Conservation (phyloP, 2,888 invertebrate species). For the Himalopsyche anomala region DNA sequence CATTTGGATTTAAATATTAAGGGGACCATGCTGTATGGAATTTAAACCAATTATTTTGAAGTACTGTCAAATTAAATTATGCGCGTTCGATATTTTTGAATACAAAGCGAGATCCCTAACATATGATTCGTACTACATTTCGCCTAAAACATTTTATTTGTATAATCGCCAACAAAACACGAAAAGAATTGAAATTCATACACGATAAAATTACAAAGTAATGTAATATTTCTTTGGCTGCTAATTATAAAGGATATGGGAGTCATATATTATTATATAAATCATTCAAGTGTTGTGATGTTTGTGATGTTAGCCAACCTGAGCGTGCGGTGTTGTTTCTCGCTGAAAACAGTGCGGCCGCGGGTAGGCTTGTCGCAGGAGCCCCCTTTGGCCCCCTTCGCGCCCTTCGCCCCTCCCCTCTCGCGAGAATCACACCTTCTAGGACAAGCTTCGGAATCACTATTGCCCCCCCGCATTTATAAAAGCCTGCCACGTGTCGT, state of each 20-base stretch:
- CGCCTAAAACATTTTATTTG: too few relatives aligned
- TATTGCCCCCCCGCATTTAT: slow-evolving; percentile 43
- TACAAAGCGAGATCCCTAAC: too few relatives aligned
- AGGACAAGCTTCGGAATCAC: slow-evolving; percentile 43
- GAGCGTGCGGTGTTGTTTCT: slow-evolving; percentile 46
- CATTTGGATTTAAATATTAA: too few relatives aligned
- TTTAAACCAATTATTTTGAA: too few relatives aligned
- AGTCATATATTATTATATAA: slow-evolving; percentile 3
- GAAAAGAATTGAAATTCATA: not conserved
- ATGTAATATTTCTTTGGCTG: slow-evolving; percentile 38
- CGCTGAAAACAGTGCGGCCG: slow-evolving; percentile 43
- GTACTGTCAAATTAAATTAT: too few relatives aligned
- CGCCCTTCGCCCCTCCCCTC: slow-evolving; percentile 25
- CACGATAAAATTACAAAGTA: not conserved
- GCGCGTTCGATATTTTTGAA: too few relatives aligned
- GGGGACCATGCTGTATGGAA: too few relatives aligned
- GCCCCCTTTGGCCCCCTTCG: slow-evolving; percentile 41
- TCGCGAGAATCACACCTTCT: slow-evolving; percentile 42
- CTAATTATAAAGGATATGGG: not conserved
- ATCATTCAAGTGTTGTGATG: slow-evolving; percentile 42
- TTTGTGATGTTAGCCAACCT: slow-evolving; percentile 40
- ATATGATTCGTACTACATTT: too few relatives aligned
- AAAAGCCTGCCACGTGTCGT: not conserved
- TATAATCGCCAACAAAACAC: not conserved
- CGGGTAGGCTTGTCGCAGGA: slow-evolving; percentile 43